Base-by-base conservation (phyloP, 2,888 invertebrate genomes). In the Leucozona laternaria region DNA sequence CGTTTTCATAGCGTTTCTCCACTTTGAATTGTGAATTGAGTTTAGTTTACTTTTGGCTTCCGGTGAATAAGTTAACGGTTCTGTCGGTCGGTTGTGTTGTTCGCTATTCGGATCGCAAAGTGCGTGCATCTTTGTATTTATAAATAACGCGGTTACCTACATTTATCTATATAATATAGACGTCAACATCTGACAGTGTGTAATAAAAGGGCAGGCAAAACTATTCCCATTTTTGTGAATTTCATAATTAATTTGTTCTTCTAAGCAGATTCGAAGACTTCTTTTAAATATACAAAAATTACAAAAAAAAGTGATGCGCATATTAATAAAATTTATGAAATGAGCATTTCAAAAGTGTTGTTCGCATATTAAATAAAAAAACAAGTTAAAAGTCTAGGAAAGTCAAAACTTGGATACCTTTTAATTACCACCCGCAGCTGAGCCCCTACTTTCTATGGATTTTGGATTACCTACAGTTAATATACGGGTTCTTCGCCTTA, bases 1-100 rank as follows among this genome's bases (percentile, higher is more conserved):
- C 87, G 58, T 81, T 88, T 85, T 80, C 85, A 72, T 55, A 34
- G 15, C 75, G 83, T 88, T 88, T 79, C 86, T 40, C 53, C 57
- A 43, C 70, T 73, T 43, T 73, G 15, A 70, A 55, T 37, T 71
- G 78, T 55, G 43, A 20, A 13, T 60, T 22, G 20, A 76, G 72
- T 81, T 89, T 71, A 89, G 90, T 91, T 89, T 88, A 89, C 81
- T 89, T 90, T 90, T 88, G 90, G 90, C 91, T 91, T 90, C 89
- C 91, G 91, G 90, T 89, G 90, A 88, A 89, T 90, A 88, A 73
- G 72, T 53, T 57, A 45, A 79, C 43, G 70, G 62, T 48, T 81
- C 71, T 83, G 86, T 70, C 68, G 78, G 71, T 62, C 75, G 83
- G 34, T 50, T 48, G 48, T 68, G 17, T 55, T 68, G 17, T 55